These are phyloP conservation scores for Cosmorhoe ocellata DNA, from an alignment of 2,888 invertebrate genomes.

Conservation along the genomic window DNA sequence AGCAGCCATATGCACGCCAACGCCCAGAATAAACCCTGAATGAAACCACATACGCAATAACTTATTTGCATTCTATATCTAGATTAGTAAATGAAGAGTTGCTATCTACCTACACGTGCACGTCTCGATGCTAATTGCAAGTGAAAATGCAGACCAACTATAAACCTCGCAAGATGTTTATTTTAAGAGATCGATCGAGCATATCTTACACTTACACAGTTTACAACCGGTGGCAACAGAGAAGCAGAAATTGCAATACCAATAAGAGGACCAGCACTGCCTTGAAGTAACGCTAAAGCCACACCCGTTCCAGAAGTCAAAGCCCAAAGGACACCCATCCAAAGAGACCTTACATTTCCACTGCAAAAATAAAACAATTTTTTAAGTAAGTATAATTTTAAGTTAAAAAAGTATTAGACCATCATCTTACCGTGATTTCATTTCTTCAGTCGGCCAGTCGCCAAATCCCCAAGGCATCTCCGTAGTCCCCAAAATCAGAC, in stretches of 20 bases:
- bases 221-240: conserved; percentile 91
- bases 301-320: conserved; percentile 90
- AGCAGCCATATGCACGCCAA: conserved; percentile 87
- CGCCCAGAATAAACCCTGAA: conserved; percentile 88
- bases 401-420: background rate
- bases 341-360: conserved; percentile 86
- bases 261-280: conserved; percentile 92
- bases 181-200: background rate
- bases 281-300: conserved; percentile 92
- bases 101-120: background rate
- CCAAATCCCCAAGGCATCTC: conserved; percentile 89
- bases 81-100: background rate
- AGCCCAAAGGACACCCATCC: conserved; percentile 90
- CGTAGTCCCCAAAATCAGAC: conserved; percentile 87
- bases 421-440: conserved; percentile 85
- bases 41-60: conserved; percentile 25
- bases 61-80: background rate
- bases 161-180: background rate
- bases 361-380: conserved; percentile 63
- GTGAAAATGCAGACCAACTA: background rate
- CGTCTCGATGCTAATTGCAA: conserved; percentile 1
- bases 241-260: conserved; percentile 96
- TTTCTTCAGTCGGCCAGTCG: conserved; percentile 91
- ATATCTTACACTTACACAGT: conserved; percentile 84
- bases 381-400: background rate